A percentile compares a stretch with the other conserved stretches of the same genome.
Evolutionary conservation across 1,140 invertebrate genomes (phyloP).

Genomic region (Gonatopus flavifemur): DNA sequence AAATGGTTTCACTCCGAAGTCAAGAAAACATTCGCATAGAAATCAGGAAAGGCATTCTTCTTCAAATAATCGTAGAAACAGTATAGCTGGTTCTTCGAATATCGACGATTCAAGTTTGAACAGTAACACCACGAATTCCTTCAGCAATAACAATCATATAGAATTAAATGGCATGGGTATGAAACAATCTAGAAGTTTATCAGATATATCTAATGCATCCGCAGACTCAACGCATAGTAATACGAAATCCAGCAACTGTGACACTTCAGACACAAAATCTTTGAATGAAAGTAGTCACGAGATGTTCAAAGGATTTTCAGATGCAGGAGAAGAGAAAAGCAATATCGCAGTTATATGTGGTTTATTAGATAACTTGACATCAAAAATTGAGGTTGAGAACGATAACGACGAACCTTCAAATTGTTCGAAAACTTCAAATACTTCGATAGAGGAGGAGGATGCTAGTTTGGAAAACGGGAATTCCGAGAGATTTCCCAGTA

Average conservation of each 20-base stretch:
- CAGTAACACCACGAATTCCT: conserved; percentile 19
- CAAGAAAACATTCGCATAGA: conserved; percentile 17
- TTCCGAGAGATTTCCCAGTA: not conserved
- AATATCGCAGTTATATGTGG: conserved; percentile 22
- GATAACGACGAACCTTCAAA: not conserved
- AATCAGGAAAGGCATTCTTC: conserved; percentile 11
- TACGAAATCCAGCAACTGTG: conserved; percentile 27
- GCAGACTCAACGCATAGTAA: not conserved
- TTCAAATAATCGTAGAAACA: conserved; percentile 19
- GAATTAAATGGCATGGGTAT: not conserved
- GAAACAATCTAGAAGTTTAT: conserved; percentile 21
- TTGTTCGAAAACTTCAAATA: not conserved
- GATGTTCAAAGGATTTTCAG: conserved; percentile 29
- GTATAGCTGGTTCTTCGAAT: conserved; percentile 11
- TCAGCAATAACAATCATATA: conserved; percentile 18
- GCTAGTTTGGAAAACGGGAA: not conserved
- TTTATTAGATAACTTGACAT: conserved; percentile 21
- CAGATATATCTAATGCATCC: conserved; percentile 22
- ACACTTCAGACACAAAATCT: too few relatives aligned
- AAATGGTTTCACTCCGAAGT: conserved; percentile 30
- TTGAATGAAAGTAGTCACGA: conserved; percentile 14
- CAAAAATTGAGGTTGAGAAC: conserved; percentile 1
- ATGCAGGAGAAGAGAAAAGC: conserved; percentile 8
- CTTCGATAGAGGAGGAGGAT: not conserved
- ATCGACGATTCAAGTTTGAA: conserved; percentile 28